phyloP scores from a whole-genome alignment of 2,113 vertebrate genomes.

The Cyprinodon variegatus region DNA sequence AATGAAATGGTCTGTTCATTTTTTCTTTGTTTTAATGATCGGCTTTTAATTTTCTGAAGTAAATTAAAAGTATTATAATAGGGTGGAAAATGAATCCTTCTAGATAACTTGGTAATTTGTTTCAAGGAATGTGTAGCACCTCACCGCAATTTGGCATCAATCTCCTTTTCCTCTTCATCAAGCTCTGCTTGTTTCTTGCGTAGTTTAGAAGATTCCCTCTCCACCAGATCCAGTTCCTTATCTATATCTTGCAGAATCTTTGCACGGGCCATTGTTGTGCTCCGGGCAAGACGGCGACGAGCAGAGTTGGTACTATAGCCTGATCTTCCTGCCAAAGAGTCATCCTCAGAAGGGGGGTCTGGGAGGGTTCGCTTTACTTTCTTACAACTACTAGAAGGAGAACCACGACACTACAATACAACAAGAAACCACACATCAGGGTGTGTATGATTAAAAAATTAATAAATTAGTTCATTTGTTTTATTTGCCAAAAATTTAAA shows the following conservation, averaged over 20 bases:
- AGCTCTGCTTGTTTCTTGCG: slow-evolving; percentile 98
- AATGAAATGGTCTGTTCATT: slow-evolving; percentile 18
- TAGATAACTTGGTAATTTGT: not conserved
- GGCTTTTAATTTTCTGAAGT: not conserved
- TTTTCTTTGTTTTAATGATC: not conserved
- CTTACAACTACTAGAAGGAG: slow-evolving; percentile 87
- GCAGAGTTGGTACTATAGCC: slow-evolving; percentile 88
- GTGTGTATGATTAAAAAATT: too few relatives aligned
- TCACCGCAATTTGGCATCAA: slow-evolving; percentile 93
- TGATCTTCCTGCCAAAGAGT: slow-evolving; percentile 80
- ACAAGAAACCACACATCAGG: slow-evolving; percentile 12
- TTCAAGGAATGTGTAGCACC: slow-evolving; percentile 9
- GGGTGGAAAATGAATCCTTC: not conserved
- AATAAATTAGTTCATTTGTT: not conserved
- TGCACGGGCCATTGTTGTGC: slow-evolving; percentile 95
- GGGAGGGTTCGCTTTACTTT: slow-evolving; percentile 98
- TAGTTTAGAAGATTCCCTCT: slow-evolving; percentile 97
- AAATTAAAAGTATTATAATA: not conserved
- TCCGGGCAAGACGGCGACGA: slow-evolving; percentile 92
- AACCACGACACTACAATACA: slow-evolving; percentile 60
- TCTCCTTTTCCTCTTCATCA: slow-evolving; percentile 98
- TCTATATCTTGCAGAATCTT: slow-evolving; percentile 99
- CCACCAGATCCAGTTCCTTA: slow-evolving; percentile 95
- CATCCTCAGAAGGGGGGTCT: slow-evolving; percentile 94
- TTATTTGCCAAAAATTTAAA: not conserved